Evolutionary conservation across 1,140 invertebrate species (phyloP), one percentile per base, ranked within the genome.

Genomic region (Ceratina calcarata): DNA sequence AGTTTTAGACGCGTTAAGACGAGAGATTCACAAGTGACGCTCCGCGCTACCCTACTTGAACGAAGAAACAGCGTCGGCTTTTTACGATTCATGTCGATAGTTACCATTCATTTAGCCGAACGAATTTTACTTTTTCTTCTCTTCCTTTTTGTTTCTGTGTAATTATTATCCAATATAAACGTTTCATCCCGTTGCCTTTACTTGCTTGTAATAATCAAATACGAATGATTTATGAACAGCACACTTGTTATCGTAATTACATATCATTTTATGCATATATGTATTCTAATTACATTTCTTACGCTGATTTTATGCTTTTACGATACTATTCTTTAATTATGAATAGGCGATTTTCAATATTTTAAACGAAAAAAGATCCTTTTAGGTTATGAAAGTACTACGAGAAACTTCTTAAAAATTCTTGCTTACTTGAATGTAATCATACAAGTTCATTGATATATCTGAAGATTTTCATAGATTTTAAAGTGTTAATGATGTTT

Each of bases 21-120:
- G 81, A 91, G 57, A 92, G 73, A 91, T 87, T 90, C 83, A 72
- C 37, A 66, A 20, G 22, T 71, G 16, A 8, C 16, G 8, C 20
- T 73, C 74, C 90, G 66, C 24, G 57, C 62, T 74, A 89, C 90
- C 90, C 88, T 93, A 92, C 86, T 86, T 89, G 86, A 86, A 60
- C 79, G 70, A 86, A 84, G 82, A 82, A 81, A 84, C 57, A 81
- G 89, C 89, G 89, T 91, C 90, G 74, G 89, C 91, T 91, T 89
- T 90, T 69, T 13, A 72, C 80, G 82, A 83, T 84, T 82, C 73
- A 57, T 74, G 51, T 55, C 78, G 85, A 87, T 89, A 72, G 90
- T 82, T 89, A 77, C 67, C 3, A 0, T 75, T 89, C 49, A 61
- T 70, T 53, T 1, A 65, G 51, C 22, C 57, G 51, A 20, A 67